phyloP scores from a whole-genome alignment of 2,888 invertebrate species.

The Trilocha varians region DNA sequence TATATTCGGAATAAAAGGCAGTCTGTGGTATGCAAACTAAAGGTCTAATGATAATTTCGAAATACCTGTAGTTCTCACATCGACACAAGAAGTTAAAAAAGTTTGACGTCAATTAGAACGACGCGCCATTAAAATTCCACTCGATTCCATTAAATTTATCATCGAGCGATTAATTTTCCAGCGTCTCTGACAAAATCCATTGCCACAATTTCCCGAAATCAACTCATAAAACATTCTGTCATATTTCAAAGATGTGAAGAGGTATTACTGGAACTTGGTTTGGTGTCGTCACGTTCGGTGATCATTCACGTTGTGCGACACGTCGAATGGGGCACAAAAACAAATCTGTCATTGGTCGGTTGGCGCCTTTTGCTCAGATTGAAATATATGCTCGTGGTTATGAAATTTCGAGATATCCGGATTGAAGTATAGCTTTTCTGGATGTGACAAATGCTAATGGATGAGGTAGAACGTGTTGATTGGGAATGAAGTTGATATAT shows the following conservation, averaged over 20 bases:
- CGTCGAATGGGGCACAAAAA: conserved; percentile 26
- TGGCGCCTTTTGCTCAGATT: neutral
- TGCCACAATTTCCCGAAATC: conserved; percentile 8
- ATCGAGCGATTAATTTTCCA: neutral
- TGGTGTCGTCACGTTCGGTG: conserved; percentile 27
- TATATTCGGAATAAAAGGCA: too few species aligned
- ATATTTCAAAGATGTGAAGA: conserved; percentile 20
- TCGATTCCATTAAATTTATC: too few species aligned
- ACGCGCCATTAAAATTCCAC: too few species aligned
- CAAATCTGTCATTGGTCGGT: conserved; percentile 15
- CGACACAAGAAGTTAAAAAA: too few species aligned
- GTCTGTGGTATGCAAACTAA: too few species aligned
- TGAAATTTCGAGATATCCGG: neutral
- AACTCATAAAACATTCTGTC: conserved; percentile 18
- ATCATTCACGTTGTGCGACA: conserved; percentile 30
- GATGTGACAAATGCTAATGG: too few species aligned
- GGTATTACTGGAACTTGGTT: conserved; percentile 19
- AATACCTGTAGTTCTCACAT: too few species aligned
- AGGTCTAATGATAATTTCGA: too few species aligned
- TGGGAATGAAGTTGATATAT: too few species aligned
- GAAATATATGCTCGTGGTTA: neutral
- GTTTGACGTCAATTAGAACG: too few species aligned
- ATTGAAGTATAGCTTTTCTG: too few species aligned
- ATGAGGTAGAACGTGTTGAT: too few species aligned
- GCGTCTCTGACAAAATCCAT: neutral